These are phyloP conservation scores for Lypha dubia DNA, from an alignment of 2,888 invertebrate genomes.

Conservation along the genomic window DNA sequence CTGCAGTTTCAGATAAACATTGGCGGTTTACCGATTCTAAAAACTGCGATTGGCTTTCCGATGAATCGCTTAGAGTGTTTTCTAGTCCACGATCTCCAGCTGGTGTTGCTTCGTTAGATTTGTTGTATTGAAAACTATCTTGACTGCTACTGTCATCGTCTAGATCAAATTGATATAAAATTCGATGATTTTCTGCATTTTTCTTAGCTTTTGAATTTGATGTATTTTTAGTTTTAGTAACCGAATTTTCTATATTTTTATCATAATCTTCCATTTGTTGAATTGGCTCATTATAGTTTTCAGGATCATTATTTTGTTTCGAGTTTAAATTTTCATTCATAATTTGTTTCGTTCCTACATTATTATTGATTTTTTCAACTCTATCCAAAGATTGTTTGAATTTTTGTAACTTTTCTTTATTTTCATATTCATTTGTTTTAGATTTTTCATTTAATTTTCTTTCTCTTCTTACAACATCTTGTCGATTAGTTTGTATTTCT, in stretches of 20 bases:
- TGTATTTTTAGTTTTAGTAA: constrained; percentile 10
- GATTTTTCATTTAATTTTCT: constrained; percentile 45
- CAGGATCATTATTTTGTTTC: background rate
- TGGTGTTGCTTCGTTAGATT: background rate
- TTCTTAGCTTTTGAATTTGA: constrained; percentile 36
- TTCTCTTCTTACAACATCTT: background rate
- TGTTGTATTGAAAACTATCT: constrained; percentile 41
- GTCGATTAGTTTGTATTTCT: background rate
- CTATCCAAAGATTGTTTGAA: background rate
- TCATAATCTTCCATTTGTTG: background rate
- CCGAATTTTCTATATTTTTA: background rate
- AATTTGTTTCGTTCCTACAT: constrained; percentile 17
- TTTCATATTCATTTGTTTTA: constrained; percentile 48
- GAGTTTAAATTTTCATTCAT: constrained; percentile 37
- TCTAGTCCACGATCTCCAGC: background rate
- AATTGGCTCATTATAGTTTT: background rate
- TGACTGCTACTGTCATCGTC: constrained; percentile 65
- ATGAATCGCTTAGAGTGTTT: background rate
- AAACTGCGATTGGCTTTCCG: background rate
- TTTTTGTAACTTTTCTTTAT: constrained; percentile 17
- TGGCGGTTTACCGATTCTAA: background rate
- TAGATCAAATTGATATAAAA: constrained; percentile 66
- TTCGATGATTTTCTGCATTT: constrained; percentile 56
- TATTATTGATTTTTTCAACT: background rate
- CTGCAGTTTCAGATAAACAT: constrained; percentile 18